A percentile compares a stretch with the other conserved stretches of the same genome.
Conservation (phyloP, 2,113 vertebrate species). For the Catagonus wagneri region DNA sequence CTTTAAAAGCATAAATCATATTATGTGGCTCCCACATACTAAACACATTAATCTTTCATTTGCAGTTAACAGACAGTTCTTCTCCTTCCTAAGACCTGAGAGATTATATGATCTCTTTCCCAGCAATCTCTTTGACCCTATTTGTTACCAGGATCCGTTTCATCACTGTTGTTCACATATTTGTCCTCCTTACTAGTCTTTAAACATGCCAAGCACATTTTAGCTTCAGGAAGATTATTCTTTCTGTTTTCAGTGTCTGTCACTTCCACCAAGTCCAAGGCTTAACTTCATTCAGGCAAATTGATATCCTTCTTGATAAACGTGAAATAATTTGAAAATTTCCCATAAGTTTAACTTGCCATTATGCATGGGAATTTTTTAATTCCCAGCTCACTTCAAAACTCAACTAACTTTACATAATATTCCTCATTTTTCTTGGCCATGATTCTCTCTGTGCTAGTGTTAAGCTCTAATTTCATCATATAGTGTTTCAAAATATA, state of each 20-base stretch:
- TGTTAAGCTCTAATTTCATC: not conserved
- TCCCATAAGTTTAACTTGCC: not conserved
- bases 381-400: not conserved
- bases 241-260: not conserved
- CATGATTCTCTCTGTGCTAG: not conserved
- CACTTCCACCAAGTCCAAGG: not conserved
- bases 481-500: not conserved
- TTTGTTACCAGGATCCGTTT: not conserved
- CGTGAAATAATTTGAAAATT: not conserved
- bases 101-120: not conserved
- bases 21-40: not conserved
- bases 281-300: not conserved
- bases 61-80: not conserved
- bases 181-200: not conserved
- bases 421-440: not conserved
- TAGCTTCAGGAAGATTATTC: not conserved
- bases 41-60: not conserved
- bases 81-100: not conserved
- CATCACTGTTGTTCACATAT: not conserved
- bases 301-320: not conserved
- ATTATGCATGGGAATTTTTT: not conserved
- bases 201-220: not conserved
- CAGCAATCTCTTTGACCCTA: not conserved
- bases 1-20: not conserved
- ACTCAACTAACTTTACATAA: not conserved